Evolutionary conservation across 2,888 invertebrate species (phyloP), one percentile per base, ranked within the genome.

Genomic region (Agriopis aurantiaria): DNA sequence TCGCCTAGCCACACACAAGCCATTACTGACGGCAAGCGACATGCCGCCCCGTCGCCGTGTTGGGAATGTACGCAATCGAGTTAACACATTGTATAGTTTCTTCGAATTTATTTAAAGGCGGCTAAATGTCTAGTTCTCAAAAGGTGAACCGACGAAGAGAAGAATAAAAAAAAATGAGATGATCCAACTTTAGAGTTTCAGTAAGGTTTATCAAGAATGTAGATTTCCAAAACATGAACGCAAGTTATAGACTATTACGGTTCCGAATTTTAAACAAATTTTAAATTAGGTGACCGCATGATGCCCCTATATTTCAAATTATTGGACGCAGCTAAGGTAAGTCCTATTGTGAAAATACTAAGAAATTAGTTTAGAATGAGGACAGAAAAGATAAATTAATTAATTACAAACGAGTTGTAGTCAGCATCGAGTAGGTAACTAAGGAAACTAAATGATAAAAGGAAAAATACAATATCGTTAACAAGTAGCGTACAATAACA

Each of bases 1-100:
- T 96, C 88, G 96, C 96, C 96, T 96, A 95, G 85, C 89, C 91
- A 93, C 93, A 94, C 87, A 92, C 88, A 89, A 94, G 87, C 88
- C 82, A 89, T 93, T 93, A 93, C 90, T 88, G 80, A 90, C 84
- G 87, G 87, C 86, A 88, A 89, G 88, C 89, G 85, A 82, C 88
- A 89, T 89, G 89, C 89, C 84, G 83, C 75, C 55, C 14, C 56
- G 76, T 78, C 75, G 75, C 84, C 68, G 74, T 75, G 77, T 88
- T 88, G 87, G 85, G 84, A 91, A 74, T 85, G 87, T 91, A 91
- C 88, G 85, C 85, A 76, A 73, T 23, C 33, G 33, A 33, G 8
- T 2, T 11, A 12, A 33, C 8, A 40, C 40, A 40, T 17, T 43
- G 55, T 0, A n/a, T 14, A 1, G 9, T 23, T 12, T 8, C 33